Conservation (phyloP, 53 echinoderm and acorn worm genomes). For the Paelopatides confundens region DNA sequence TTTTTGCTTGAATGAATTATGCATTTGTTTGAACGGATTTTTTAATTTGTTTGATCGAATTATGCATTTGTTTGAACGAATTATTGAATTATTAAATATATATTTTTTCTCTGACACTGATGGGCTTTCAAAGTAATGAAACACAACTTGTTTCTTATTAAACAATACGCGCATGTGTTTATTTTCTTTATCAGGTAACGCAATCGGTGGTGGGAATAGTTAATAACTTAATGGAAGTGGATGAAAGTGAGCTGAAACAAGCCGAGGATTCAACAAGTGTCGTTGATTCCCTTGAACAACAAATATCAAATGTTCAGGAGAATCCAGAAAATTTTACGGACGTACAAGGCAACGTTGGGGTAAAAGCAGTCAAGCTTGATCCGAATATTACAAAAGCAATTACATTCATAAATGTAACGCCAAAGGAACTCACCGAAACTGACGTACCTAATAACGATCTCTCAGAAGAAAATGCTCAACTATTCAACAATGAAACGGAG, state of each 20-base stretch:
- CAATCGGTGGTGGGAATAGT: conserved; percentile 30
- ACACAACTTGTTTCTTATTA: too few relatives aligned
- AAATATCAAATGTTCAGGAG: conserved; percentile 21
- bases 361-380: conserved; percentile 13
- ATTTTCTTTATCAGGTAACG: conserved; percentile 23
- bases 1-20: too few relatives aligned
- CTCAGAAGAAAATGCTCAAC: background rate
- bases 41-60: too few relatives aligned
- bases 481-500: background rate
- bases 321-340: conserved; percentile 35
- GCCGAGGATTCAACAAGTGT: background rate
- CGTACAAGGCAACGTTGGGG: conserved; percentile 13
- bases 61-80: too few relatives aligned
- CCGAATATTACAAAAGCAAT: conserved; percentile 4
- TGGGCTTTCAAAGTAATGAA: too few relatives aligned
- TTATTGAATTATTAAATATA: too few relatives aligned
- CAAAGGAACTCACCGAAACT: background rate
- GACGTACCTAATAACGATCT: background rate
- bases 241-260: background rate
- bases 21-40: too few relatives aligned
- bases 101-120: too few relatives aligned
- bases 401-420: conserved; percentile 2
- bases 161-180: too few relatives aligned
- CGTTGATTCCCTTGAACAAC: conserved; percentile 8
- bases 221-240: conserved; percentile 18